Evolutionary conservation across 2,113 vertebrate species (phyloP), one percentile per base, ranked within the genome.

Genomic region (Pluvialis apricaria): DNA sequence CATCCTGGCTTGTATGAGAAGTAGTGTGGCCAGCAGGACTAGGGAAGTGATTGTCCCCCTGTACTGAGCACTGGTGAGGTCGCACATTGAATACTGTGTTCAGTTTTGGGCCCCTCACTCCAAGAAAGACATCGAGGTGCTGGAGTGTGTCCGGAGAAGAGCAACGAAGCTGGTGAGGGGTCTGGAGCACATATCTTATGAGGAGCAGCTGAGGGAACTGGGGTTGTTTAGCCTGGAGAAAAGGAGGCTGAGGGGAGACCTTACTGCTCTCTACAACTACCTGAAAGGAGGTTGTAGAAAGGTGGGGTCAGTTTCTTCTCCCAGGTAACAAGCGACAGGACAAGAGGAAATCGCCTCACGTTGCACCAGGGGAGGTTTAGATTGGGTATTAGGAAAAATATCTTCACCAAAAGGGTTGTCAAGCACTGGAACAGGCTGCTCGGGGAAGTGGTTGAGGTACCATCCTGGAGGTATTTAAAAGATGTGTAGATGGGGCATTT

Each of bases 11-110:
- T 38, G 38, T 25, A 44, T 47, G 7, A 58, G n/a, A 2, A 57
- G 66, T 2, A 28, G 11, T 2, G 1, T 7, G n/a, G 8, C 9
- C 38, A 82, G 64, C 13, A 54, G 45, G 21, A 9, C 0, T 2
- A 47, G 29, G 29, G 1, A 2, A 10, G 21, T 6, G 26, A 49
- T 34, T 5, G 4, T 38, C 5, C 5, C 36, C 4, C 13, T n/a
- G 9, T 32, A 14, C 25, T 18, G 3, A 0, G 1, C 42, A 18
- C 16, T 31, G 28, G 6, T 18, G 29, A 76, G 25, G 11, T 18
- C 4, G 9, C 40, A 34, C 31, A 44, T 49, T 1, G 6, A 40
- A 5, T 29, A 29, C 8, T 13, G 25, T 40, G 24, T 12, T 19
- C 16, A 19, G 36, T 40, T 64, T 64, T 29, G 26, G 26, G 61